Evolutionary conservation across 1,140 invertebrate genomes (phyloP), one percentile per base, ranked within the genome.

Genomic region (Pantala flavescens): DNA sequence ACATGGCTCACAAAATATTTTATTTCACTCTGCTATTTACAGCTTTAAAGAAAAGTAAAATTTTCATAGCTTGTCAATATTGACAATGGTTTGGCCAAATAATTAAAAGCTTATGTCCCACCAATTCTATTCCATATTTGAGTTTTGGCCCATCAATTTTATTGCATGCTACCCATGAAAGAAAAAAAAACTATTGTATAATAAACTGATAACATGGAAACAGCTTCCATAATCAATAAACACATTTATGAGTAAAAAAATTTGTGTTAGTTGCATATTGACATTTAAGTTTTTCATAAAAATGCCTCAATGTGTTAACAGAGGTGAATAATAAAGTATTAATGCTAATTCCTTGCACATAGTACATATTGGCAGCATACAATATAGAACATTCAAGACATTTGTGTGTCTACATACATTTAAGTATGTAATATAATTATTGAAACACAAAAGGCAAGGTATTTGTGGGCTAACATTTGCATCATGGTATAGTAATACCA

Each of bases 241-340:
- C 14, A 14, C 49, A 63, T 36, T 3, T 19, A 63, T 14, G 12
- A 63, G 49, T 63, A 63, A 7, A 63, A n/a, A 63, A 63, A 63
- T 63, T 63, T 63, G n/a, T 36, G 49, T 63, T 63, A 63, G 49
- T 63, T 63, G 49, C 49, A 63, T 21, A 63, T 63, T 63, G n/a
- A 21, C 49, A 63, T 7, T 63, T 7, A 63, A 63, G n/a, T 63
- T 36, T 63, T 63, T 12, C n/a, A 21, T 63, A 63, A 63, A 63
- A 63, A 63, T 63, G 49, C 49, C n/a, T 63, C 12, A 63, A 63
- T 63, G 49, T 63, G n/a, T 19, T 63, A 63, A 63, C 49, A 63
- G 12, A 63, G n/a, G 14, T 63, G 49, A 63, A 19, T 63, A 63
- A 63, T 63, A 63, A 63, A 19, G 49, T 16, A 36, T 36, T 36